phyloP scores from a whole-genome alignment of 1,140 invertebrate genomes.

The Bombus superbus region DNA sequence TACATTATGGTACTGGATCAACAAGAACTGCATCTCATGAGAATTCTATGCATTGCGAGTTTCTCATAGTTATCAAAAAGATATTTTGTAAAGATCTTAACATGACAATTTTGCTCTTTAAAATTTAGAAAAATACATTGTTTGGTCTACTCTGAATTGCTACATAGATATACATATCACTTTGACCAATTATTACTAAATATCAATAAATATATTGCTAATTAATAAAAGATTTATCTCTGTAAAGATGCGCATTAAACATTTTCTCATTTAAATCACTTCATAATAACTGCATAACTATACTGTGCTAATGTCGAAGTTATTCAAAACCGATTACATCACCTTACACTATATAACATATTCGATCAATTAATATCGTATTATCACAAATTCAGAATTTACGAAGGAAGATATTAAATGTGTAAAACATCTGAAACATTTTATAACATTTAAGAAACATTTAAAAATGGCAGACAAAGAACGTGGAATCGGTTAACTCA shows the following conservation, averaged over 20 bases:
- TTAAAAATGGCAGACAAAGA: conserved; percentile 49
- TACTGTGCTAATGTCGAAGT: conserved; percentile 45
- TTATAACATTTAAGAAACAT: conserved; percentile 54
- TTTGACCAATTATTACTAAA: conserved; percentile 64
- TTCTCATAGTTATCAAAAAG: conserved; percentile 49
- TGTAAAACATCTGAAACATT: conserved; percentile 52
- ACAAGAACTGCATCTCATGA: conserved; percentile 45
- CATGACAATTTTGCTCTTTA: conserved; percentile 61
- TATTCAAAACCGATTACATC: conserved; percentile 51
- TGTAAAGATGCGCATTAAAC: conserved; percentile 38
- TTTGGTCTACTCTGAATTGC: conserved; percentile 71
- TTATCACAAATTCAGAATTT: conserved; percentile 67
- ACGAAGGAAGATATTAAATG: conserved; percentile 61
- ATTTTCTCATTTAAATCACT: conserved; percentile 44
- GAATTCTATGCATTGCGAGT: conserved; percentile 24
- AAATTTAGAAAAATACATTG: conserved; percentile 81
- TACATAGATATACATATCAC: conserved; percentile 75
- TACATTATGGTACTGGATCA: conserved; percentile 29
- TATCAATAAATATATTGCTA: conserved; percentile 59
- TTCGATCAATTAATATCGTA: conserved; percentile 49
- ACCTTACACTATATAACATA: conserved; percentile 45
- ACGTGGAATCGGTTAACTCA: conserved; percentile 76
- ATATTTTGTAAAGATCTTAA: conserved; percentile 44
- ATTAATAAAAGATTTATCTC: conserved; percentile 52
- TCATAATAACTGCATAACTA: conserved; percentile 43